Evolutionary conservation across 2,888 invertebrate species (phyloP), one percentile per base, ranked within the genome.

Genomic region (Hirtodrosophila trivittata): DNA sequence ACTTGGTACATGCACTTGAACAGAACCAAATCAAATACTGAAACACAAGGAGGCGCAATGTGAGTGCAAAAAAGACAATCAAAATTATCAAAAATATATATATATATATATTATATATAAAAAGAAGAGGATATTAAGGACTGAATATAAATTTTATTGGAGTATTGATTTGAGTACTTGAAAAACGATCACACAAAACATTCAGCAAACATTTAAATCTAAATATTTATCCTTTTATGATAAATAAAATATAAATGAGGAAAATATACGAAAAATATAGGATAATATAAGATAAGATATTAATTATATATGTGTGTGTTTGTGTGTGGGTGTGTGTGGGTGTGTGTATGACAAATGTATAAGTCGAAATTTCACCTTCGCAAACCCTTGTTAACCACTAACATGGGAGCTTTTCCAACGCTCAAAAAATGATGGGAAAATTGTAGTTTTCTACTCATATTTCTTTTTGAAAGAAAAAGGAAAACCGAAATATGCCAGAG

Each of bases 321-420:
- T 51, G 50, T 56, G 33, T 37, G 3, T 54, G 30, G 21, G n/a
- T 51, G 33, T 59, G 8, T 39, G 63, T 80, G 75, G 66, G 66
- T 65, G 75, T 59, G 66, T 51, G 43, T 54, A 66, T 80, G 71
- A 64, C 47, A 82, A 80, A 78, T 74, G 33, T 78, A 70, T 68
- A 76, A 78, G 51, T 76, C 78, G 90, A 91, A 91, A 93, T 93
- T 93, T 93, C 92, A 93, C 93, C 95, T 93, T 92, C 95, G 95
- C 90, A 95, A 93, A 91, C 95, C 95, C 93, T 95, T 95, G 93
- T 95, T 95, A 93, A 95, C 95, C 92, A 95, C 95, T 91, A 95
- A 94, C 92, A 95, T 88, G 84, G 90, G 93, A 89, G 95, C 94
- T 93, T 95, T 95, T 92, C 95, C 95, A 92, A 95, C 92, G 93